phyloP scores from a whole-genome alignment of 1,140 invertebrate genomes.

The Dreissena rostriformis region DNA sequence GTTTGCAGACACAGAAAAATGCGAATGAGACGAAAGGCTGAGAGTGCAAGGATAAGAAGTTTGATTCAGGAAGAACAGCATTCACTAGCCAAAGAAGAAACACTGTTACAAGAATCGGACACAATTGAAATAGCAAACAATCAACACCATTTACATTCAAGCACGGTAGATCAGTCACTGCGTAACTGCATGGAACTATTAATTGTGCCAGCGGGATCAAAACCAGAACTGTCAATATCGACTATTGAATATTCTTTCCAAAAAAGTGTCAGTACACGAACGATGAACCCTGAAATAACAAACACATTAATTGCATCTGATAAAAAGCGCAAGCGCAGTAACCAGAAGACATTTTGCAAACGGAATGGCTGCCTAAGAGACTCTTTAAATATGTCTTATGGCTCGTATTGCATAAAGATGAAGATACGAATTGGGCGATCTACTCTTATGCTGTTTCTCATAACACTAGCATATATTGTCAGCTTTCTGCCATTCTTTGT shows the following conservation, averaged over 20 bases:
- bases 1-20: slow-evolving; percentile 34
- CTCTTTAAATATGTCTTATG: slow-evolving; percentile 21
- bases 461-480: slow-evolving; percentile 32
- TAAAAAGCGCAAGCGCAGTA: not conserved
- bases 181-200: not conserved
- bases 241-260: not conserved
- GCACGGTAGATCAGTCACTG: not conserved
- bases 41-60: not conserved
- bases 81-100: slow-evolving; percentile 15
- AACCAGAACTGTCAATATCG: not conserved
- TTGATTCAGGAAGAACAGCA: not conserved
- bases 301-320: not conserved
- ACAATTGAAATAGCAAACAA: not conserved
- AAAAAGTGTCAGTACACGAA: not conserved
- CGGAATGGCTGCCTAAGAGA: slow-evolving; percentile 10
- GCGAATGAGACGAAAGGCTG: not conserved
- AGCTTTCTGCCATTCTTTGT: slow-evolving; percentile 53
- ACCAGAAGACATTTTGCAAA: not conserved
- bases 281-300: not conserved
- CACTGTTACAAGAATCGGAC: slow-evolving; percentile 22
- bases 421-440: slow-evolving; percentile 33
- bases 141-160: not conserved
- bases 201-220: not conserved
- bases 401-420: slow-evolving; percentile 16
- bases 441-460: slow-evolving; percentile 51